Evolutionary conservation across 2,797 vertebrate genomes (phyloP), one percentile per base, ranked within the genome.

Genomic region (Pseudomugil gertrudae): DNA sequence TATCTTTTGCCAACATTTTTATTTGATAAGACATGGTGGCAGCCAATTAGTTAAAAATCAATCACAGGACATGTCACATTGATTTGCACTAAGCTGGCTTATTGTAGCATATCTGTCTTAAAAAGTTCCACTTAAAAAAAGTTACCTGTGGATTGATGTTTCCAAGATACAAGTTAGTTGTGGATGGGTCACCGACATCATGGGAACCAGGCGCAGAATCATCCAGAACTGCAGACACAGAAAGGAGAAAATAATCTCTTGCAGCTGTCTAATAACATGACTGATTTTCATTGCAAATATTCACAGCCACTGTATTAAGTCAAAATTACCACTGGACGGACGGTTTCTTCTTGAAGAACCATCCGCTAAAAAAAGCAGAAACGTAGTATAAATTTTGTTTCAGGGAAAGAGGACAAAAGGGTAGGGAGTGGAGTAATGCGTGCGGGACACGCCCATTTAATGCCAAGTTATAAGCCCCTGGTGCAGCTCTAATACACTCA

Each of bases 111-210:
- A 30, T 48, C 19, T 26, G 35, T 38, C 15, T 57, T 45, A n/a
- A 1, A 45, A 74, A 36, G 1, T 36, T 14, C 13, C 35, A 10
- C 14, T 36, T 36, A 36, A 14, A 36, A 40, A 40, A 40, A 58
- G 1, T 87, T 86, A 98, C 98, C 95, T 99, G 97, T 81, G 98
- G 98, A 84, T 99, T 99, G 87, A 99, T 99, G 88, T 99, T 99
- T 85, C 98, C 98, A 21, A 99, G 95, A 79, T 99, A 99, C 69
- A 99, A 92, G 90, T 99, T 99, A 53, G 98, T 99, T 50, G 98
- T 99, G 69, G 96, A 98, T 55, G 98, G 98, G 92, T 99, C 98
- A 64, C 98, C 98, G 36, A 99, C 97, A 74, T 99, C 98, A 84
- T 99, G 98, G 57, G 98, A 99, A 33, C 98, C 98, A 66, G 98